Evolutionary conservation across 2,888 invertebrate genomes (phyloP).

Genomic region (Stratiomys singularior): DNA sequence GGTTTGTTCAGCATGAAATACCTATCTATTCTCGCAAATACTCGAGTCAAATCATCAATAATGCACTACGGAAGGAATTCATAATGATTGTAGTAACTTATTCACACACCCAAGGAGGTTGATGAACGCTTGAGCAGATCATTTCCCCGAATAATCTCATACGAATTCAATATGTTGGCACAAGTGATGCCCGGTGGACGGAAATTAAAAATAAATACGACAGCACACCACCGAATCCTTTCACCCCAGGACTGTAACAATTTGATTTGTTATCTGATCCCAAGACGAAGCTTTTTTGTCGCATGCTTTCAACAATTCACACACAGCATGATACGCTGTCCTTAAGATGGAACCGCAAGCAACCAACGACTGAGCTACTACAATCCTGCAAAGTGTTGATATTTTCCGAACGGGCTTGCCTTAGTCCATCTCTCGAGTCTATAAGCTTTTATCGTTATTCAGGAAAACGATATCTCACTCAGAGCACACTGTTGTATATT

Average conservation of each 20-base stretch:
- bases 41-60: conserved; percentile 29
- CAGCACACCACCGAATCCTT: conserved; percentile 20
- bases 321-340: background rate
- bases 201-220: conserved; percentile 45
- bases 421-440: background rate
- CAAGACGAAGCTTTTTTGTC: background rate
- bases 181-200: conserved; percentile 9
- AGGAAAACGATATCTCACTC: conserved; percentile 31
- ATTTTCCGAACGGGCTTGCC: conserved; percentile 18
- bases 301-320: conserved; percentile 3
- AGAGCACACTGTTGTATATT: background rate
- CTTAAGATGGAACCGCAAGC: background rate
- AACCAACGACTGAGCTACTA: background rate
- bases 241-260: conserved; percentile 12
- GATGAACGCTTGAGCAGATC: conserved; percentile 9
- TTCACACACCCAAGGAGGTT: conserved; percentile 14
- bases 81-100: background rate
- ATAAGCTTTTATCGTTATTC: conserved; percentile 38
- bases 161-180: background rate
- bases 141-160: background rate
- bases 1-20: background rate
- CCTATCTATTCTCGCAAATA: conserved; percentile 16
- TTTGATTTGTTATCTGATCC: conserved; percentile 32
- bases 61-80: conserved; percentile 19
- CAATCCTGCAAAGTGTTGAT: conserved; percentile 23